These are phyloP conservation scores for Keiferia lycopersicella DNA, from an alignment of 2,888 invertebrate species.

Conservation along the genomic window DNA sequence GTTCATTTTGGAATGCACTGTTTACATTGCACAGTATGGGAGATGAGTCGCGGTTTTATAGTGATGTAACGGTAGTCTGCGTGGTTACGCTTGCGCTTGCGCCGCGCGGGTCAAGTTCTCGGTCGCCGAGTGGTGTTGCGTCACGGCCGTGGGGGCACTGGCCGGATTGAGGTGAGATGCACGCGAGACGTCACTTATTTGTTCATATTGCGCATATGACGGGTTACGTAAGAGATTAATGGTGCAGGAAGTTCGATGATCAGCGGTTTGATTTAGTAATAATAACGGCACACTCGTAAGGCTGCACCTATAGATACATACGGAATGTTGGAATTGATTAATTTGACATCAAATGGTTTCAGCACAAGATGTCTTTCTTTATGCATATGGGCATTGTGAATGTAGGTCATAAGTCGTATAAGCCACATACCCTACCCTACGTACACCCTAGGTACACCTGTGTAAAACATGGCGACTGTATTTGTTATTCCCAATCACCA, in stretches of 20 bases:
- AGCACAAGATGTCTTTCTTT: too few relatives aligned
- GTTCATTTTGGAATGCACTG: conserved; percentile 54
- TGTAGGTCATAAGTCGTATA: too few relatives aligned
- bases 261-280: neutral
- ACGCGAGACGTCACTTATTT: conserved; percentile 40
- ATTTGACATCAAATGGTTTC: too few relatives aligned
- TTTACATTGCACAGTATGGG: conserved; percentile 41
- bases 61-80: conserved; percentile 65
- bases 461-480: too few relatives aligned
- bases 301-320: too few relatives aligned
- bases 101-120: conserved; percentile 69
- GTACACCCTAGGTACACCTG: too few relatives aligned
- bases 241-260: neutral
- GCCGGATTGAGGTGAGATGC: conserved; percentile 51
- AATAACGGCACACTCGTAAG: neutral
- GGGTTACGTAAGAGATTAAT: conserved; percentile 20
- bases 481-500: neutral
- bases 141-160: conserved; percentile 61
- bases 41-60: conserved; percentile 65
- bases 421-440: too few relatives aligned
- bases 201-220: conserved; percentile 31
- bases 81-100: conserved; percentile 52
- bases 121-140: conserved; percentile 57
- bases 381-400: too few relatives aligned
- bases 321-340: too few relatives aligned